phyloP scores from a whole-genome alignment of 2,797 vertebrate genomes.

The Mus spretus region DNA sequence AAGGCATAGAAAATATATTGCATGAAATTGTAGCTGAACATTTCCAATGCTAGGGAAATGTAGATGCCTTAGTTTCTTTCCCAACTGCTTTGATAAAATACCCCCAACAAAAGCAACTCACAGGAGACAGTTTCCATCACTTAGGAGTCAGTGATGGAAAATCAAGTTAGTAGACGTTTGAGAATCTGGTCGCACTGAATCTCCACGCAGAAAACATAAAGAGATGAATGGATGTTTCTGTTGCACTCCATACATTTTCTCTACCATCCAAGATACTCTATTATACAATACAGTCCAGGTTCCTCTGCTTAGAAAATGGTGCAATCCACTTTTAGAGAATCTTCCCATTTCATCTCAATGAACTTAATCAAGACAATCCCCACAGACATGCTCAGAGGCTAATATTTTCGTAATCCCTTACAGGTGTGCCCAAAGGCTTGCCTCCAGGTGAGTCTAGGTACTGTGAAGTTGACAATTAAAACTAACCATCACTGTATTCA shows the following conservation, averaged over 20 bases:
- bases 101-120: background rate
- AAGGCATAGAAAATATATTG: background rate
- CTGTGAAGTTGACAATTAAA: background rate
- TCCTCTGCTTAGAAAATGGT: background rate
- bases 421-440: background rate
- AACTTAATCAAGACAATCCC: background rate
- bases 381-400: background rate
- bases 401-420: background rate
- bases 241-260: background rate
- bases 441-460: background rate
- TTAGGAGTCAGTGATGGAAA: background rate
- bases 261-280: background rate
- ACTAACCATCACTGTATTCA: background rate
- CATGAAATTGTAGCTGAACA: background rate
- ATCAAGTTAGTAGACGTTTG: background rate
- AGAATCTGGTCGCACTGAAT: background rate
- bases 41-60: background rate
- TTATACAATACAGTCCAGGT: background rate
- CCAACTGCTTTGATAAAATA: background rate
- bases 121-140: background rate
- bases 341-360: background rate
- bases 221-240: no score
- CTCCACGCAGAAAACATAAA: background rate
- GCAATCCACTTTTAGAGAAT: no score
- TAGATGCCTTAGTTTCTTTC: background rate